Base-by-base conservation (phyloP, 2,113 vertebrate species). In the Donacobius atricapilla region DNA sequence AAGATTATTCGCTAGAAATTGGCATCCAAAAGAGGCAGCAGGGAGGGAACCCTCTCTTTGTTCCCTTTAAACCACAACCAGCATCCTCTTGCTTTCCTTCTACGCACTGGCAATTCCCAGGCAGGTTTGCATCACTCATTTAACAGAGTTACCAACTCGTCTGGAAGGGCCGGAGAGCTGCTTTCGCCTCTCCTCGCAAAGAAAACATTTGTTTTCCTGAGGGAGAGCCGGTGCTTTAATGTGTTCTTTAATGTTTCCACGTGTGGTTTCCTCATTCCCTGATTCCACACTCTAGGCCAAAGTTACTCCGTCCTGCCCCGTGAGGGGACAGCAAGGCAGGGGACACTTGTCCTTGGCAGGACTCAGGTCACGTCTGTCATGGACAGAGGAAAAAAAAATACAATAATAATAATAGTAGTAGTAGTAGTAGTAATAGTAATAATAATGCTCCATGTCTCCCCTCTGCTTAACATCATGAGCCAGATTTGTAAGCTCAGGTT, bases 71-170 rank as follows among this genome's bases (percentile, higher is more conserved):
- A 44, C 6, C 65, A 33, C 45, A n/a, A 31, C 4, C 65, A 65
- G 23, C 21, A 30, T 47, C 14, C 54, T 65, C 19, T 22, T 61
- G 40, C 85, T 31, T 58, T 37, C 18, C 15, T 54, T 44, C 44
- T 10, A 0, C 9, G 30, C 0, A 0, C 40, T 65, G 15, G 11
- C 61, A 61, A 1, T 11, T 35, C n/a, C 44, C 53, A 14, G 39
- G 45, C 33, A 65, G 22, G 11, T 71, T 66, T 83, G 51, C 51
- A 13, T 57, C 16, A 39, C 50, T n/a, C 31, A 1, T 18, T 53
- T n/a, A 20, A 27, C 9, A 10, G 21, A 22, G 22, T 40, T 20
- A 75, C 9, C 37, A 65, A 48, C 37, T 22, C 19, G 10, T 40
- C 50, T 47, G 37, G 40, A 44, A 11, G 45, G 40, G 21, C 10